phyloP scores from a whole-genome alignment of 1,140 invertebrate species.

The Aphaenogaster floridana region DNA sequence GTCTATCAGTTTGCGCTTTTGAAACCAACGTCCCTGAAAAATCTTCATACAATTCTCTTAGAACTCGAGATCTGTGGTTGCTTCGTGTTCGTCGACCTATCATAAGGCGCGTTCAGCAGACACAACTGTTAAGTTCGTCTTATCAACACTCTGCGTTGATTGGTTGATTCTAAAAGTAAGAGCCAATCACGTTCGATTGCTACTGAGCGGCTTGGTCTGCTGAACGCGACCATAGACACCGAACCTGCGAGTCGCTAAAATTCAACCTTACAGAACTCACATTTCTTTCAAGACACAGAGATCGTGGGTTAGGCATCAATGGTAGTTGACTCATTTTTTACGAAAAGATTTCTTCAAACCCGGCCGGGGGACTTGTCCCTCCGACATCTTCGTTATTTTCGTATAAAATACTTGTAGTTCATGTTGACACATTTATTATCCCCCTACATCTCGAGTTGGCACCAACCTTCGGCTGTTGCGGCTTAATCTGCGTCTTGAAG shows the following conservation, averaged over 20 bases:
- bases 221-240: neutral
- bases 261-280: neutral
- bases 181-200: too few relatives aligned
- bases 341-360: neutral
- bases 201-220: too few relatives aligned
- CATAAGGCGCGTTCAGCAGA: too few relatives aligned
- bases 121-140: too few relatives aligned
- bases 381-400: neutral
- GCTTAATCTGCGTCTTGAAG: slow-evolving; percentile 93
- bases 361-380: neutral
- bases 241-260: neutral
- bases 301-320: neutral
- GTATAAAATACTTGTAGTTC: neutral
- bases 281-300: neutral
- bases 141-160: too few relatives aligned
- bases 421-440: neutral
- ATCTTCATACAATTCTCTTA: neutral
- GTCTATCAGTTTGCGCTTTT: neutral
- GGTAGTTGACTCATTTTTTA: neutral
- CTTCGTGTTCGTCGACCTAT: neutral
- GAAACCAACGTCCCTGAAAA: neutral
- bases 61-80: neutral
- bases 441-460: neutral
- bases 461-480: slow-evolving; percentile 86
- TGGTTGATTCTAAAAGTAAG: too few relatives aligned